A percentile compares a stretch with the other conserved stretches of the same genome.
phyloP scores from a whole-genome alignment of 2,113 vertebrate species.

The Passerina amoena region DNA sequence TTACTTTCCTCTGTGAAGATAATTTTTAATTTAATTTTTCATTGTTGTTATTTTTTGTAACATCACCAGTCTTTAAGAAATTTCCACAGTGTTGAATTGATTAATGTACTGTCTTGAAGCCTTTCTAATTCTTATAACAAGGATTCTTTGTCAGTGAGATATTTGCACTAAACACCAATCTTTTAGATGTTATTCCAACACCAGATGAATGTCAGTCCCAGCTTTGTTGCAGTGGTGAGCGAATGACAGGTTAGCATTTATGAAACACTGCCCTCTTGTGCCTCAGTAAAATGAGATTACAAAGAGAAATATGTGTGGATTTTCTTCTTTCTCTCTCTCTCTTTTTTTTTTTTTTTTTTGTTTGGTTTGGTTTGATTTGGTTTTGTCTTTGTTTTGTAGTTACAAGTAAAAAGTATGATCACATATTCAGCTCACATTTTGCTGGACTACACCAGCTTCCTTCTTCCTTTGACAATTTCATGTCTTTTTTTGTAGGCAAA shows the following conservation, averaged over 20 bases:
- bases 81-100: not conserved
- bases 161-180: not conserved
- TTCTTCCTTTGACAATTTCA: not conserved
- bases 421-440: not conserved
- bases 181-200: not conserved
- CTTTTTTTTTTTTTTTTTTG: too few species aligned
- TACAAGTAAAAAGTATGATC: not conserved
- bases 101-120: not conserved
- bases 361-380: not conserved
- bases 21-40: not conserved
- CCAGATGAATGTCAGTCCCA: not conserved
- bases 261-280: constrained; percentile 56
- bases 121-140: not conserved
- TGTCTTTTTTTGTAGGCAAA: not conserved
- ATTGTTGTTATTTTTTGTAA: not conserved
- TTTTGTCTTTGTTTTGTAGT: not conserved
- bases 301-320: not conserved
- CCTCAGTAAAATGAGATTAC: not conserved
- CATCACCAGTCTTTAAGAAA: not conserved
- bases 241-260: not conserved
- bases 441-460: not conserved
- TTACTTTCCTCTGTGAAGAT: not conserved
- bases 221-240: not conserved
- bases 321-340: not conserved
- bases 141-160: not conserved